phyloP scores from a whole-genome alignment of 2,888 invertebrate genomes.

The Trachelus iudaicus region DNA sequence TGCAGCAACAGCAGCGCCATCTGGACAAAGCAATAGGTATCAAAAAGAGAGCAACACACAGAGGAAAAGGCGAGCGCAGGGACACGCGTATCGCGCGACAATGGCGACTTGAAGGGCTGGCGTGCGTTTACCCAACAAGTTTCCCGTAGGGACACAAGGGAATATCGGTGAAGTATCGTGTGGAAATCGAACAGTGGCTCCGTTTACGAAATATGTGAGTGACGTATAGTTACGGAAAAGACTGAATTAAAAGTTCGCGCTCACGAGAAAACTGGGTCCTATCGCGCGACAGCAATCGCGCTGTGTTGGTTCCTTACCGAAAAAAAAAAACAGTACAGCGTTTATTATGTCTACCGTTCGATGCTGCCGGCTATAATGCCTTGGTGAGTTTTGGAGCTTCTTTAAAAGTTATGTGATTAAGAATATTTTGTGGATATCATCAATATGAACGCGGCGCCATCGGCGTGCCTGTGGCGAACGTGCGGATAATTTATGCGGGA shows the following conservation, averaged over 20 bases:
- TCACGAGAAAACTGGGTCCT: not conserved
- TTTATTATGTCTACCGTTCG: conserved; percentile 26
- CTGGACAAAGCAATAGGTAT: conserved; percentile 24
- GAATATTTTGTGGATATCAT: not conserved
- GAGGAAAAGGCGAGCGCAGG: conserved; percentile 34
- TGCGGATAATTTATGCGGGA: conserved; percentile 21
- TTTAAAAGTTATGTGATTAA: not conserved
- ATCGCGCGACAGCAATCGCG: conserved; percentile 11
- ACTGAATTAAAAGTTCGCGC: conserved; percentile 14
- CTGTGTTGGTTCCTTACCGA: conserved; percentile 42
- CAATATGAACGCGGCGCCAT: not conserved
- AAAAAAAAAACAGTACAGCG: conserved; percentile 37
- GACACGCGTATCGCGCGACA: conserved; percentile 53
- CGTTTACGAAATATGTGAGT: conserved; percentile 40
- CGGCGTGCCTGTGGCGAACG: not conserved
- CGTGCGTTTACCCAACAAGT: conserved; percentile 45
- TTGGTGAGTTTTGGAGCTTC: conserved; percentile 36
- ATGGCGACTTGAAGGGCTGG: conserved; percentile 57
- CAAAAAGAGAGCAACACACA: conserved; percentile 8
- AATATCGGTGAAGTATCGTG: not conserved
- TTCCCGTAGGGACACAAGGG: conserved; percentile 28
- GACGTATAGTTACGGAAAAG: conserved; percentile 9
- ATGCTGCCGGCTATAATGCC: conserved; percentile 42
- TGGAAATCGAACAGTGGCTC: not conserved
- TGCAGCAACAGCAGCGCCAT: conserved; percentile 33